These are phyloP conservation scores for Gastracanthus pulcherrimus DNA, from an alignment of 2,888 invertebrate species.

Conservation along the genomic window DNA sequence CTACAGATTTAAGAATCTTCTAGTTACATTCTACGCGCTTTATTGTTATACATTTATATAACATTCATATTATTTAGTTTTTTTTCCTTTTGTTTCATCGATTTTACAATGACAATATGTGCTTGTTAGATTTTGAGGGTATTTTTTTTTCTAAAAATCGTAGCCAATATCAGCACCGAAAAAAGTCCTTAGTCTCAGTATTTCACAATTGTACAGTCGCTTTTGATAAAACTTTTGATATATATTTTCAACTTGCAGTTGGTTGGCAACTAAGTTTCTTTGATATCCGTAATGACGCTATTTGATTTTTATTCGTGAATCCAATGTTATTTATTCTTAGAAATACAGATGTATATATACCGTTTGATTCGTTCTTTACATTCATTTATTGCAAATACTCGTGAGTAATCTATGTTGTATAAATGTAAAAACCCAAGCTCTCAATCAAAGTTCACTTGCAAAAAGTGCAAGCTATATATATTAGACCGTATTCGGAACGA, in stretches of 20 bases:
- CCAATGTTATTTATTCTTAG: neutral
- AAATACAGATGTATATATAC: neutral
- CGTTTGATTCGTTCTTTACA: neutral
- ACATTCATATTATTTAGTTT: constrained; percentile 26
- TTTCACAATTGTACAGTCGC: constrained; percentile 37
- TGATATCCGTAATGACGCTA: neutral
- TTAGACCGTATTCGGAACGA: neutral
- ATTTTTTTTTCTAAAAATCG: constrained; percentile 11
- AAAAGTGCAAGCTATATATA: neutral
- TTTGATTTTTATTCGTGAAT: neutral
- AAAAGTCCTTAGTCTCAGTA: constrained; percentile 29
- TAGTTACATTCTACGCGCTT: constrained; percentile 32
- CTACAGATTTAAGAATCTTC: constrained; percentile 31
- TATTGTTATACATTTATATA: constrained; percentile 51
- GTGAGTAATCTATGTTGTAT: neutral
- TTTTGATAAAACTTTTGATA: constrained; percentile 16
- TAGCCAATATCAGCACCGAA: neutral
- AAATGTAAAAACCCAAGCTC: constrained; percentile 12
- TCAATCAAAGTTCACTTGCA: neutral
- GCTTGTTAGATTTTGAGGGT: neutral
- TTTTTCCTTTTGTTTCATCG: constrained; percentile 5
- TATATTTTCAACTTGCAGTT: neutral
- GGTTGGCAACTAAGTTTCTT: neutral
- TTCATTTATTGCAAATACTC: neutral
- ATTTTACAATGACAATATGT: constrained; percentile 16